A percentile compares a stretch with the other conserved stretches of the same genome.
These are phyloP conservation scores for Drosophila erecta DNA, from an alignment of 1,140 invertebrate genomes.

Conservation along the genomic window DNA sequence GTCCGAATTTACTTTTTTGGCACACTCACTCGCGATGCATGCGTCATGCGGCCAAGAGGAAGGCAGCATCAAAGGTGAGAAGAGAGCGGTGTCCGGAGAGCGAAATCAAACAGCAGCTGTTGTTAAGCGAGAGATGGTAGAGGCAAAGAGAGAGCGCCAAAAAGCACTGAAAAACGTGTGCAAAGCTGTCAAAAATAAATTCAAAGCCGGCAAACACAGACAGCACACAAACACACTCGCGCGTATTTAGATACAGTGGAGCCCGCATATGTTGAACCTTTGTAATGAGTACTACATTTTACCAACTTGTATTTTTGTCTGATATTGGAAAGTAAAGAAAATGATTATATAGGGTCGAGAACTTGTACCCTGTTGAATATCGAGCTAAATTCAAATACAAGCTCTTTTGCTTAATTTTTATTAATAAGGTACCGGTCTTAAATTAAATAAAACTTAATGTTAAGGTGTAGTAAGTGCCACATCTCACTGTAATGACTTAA, in stretches of 20 bases:
- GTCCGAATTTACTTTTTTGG: constrained; percentile 58
- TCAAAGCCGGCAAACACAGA: constrained; percentile 71
- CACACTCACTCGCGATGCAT: constrained; percentile 58
- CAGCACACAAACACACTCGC: constrained; percentile 15
- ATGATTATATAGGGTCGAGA: too few species aligned
- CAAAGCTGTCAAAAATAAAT: constrained; percentile 73
- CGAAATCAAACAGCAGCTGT: constrained; percentile 46
- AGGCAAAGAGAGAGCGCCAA: constrained; percentile 10
- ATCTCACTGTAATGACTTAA: background rate
- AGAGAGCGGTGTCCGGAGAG: background rate
- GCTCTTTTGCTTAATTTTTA: too few species aligned
- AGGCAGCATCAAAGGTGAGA: constrained; percentile 53
- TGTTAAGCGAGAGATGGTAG: constrained; percentile 21
- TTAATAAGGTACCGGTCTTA: too few species aligned
- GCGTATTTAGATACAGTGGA: constrained; percentile 28
- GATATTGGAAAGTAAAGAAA: too few species aligned
- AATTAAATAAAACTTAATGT: too few species aligned
- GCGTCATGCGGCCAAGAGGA: constrained; percentile 69
- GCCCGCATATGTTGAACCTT: background rate
- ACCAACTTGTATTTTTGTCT: too few species aligned
- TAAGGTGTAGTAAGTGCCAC: too few species aligned
- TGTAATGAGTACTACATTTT: background rate
- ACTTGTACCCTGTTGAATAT: too few species aligned
- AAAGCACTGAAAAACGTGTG: constrained; percentile 37
- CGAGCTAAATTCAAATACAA: too few species aligned